A percentile compares a stretch with the other conserved stretches of the same genome.
These are phyloP conservation scores for Poeciliopsis prolifica DNA, from an alignment of 2,113 vertebrate species.

Conservation along the genomic window DNA sequence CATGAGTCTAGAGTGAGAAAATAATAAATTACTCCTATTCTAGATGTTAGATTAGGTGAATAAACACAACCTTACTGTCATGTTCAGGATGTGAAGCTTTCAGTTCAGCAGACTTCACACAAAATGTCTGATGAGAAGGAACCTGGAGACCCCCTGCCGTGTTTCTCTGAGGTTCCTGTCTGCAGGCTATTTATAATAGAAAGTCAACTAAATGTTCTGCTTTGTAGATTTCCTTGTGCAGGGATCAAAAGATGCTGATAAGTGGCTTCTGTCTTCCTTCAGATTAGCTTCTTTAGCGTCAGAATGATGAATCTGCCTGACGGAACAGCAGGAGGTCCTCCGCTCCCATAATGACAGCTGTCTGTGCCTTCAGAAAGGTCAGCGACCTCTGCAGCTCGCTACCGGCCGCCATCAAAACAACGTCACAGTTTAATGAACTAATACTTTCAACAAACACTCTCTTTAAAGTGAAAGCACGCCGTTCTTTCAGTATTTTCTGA, in stretches of 20 bases:
- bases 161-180: neutral
- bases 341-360: neutral
- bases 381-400: neutral
- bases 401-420: neutral
- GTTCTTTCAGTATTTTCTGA: neutral
- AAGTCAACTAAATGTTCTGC: neutral
- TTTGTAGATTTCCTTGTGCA: neutral
- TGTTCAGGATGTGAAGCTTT: neutral
- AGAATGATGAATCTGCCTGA: neutral
- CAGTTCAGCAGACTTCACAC: neutral
- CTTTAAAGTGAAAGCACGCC: neutral
- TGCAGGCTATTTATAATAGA: neutral
- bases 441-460: neutral
- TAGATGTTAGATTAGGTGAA: neutral
- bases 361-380: neutral
- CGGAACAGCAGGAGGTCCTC: neutral
- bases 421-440: neutral
- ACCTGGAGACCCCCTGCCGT: neutral
- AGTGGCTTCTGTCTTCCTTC: neutral
- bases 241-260: neutral
- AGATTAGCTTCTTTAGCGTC: neutral
- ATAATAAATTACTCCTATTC: neutral
- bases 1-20: neutral
- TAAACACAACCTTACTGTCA: neutral
- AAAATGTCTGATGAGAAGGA: neutral